Conservation (phyloP, 1,140 invertebrate genomes). For the Gonioctena quinquepunctata region DNA sequence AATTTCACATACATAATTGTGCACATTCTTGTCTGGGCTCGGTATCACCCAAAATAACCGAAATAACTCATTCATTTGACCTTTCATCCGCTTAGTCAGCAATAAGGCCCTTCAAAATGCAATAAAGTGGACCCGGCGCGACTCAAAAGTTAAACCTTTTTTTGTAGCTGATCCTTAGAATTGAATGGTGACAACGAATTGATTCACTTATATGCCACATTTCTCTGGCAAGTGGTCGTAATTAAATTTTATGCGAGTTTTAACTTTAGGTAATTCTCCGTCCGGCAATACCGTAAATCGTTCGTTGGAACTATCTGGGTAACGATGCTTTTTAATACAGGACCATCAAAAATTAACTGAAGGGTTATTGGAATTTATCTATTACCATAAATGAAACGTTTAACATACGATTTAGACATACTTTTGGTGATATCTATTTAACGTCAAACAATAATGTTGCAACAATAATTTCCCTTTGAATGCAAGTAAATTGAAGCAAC, state of each 20-base stretch:
- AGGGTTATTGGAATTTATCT: too few species aligned
- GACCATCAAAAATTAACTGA: too few species aligned
- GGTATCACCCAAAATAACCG: background rate
- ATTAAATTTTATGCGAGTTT: constrained; percentile 2
- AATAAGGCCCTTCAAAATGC: background rate
- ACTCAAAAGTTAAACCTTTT: background rate
- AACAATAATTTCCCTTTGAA: too few species aligned
- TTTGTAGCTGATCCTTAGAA: background rate
- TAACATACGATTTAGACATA: too few species aligned
- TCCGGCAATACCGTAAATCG: background rate
- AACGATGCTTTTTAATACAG: background rate
- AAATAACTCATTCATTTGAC: background rate
- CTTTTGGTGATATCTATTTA: too few species aligned
- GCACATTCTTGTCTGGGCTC: background rate
- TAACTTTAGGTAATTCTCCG: background rate
- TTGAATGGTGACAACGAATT: background rate
- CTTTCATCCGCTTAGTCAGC: constrained; percentile 1
- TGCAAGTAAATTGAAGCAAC: too few species aligned
- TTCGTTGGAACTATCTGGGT: background rate
- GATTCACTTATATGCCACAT: constrained; percentile 3
- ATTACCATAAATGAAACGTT: too few species aligned
- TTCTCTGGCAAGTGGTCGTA: background rate
- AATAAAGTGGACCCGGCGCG: background rate
- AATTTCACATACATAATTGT: too few species aligned
- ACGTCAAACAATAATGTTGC: too few species aligned